Evolutionary conservation across 2,797 vertebrate genomes (phyloP).

Genomic region (Sebastes steindachneri): DNA sequence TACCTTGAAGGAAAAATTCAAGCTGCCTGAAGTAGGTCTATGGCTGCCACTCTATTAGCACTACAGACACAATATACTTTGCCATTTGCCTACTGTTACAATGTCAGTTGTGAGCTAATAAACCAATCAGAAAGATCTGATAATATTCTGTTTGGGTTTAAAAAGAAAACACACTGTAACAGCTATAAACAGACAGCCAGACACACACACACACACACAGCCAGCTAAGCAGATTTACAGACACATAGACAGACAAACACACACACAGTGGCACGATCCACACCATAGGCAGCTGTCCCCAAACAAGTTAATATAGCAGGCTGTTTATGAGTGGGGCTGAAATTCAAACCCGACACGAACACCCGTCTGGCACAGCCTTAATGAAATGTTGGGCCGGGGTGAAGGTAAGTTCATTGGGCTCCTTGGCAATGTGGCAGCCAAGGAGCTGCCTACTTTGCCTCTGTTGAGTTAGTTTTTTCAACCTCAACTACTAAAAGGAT

Average conservation of each 20-base stretch:
- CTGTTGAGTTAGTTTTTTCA: constrained; percentile 24
- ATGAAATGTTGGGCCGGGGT: constrained; percentile 86
- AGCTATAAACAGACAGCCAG: constrained; percentile 48
- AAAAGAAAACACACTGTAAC: background rate
- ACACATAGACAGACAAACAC: constrained; percentile 41
- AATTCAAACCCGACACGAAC: constrained; percentile 84
- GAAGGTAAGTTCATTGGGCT: constrained; percentile 83
- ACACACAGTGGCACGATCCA: constrained; percentile 59
- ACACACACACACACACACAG: constrained; percentile 51
- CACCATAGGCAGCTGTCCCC: constrained; percentile 84
- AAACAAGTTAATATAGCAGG: constrained; percentile 89
- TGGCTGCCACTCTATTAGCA: background rate
- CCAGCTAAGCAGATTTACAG: constrained; percentile 12
- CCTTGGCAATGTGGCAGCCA: constrained; percentile 37
- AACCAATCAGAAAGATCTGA: constrained; percentile 7
- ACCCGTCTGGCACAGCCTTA: constrained; percentile 85
- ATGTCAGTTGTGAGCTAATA: constrained; percentile 23
- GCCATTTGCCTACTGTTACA: background rate
- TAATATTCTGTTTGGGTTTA: background rate
- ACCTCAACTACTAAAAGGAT: constrained; percentile 15
- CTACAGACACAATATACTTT: background rate
- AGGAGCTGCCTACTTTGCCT: background rate
- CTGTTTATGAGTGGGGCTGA: constrained; percentile 87
- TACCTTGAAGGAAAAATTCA: background rate
- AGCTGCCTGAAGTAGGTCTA: background rate